Base-by-base conservation (phyloP, 1,140 invertebrate genomes). In the Diabrotica undecimpunctata region DNA sequence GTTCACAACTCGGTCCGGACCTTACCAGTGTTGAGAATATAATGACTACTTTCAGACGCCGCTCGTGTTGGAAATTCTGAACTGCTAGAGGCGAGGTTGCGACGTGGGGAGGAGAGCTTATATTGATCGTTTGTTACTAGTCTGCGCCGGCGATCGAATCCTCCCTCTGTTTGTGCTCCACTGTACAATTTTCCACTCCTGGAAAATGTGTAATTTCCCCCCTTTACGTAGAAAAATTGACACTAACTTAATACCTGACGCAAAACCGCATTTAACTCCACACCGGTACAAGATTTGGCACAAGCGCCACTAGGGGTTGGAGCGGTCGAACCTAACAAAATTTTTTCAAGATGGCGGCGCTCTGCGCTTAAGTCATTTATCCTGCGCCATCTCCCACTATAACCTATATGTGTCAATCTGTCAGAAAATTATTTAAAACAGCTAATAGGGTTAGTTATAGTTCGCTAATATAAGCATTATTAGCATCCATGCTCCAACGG, bases 91-190 rank as follows among this genome's bases (percentile, higher is more conserved):
- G 12, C 54, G 56, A 58, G n/a, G 53, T 35, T 54, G 53, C 53
- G 53, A 13, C 12, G 53, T n/a, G 53, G 12, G 14, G 61, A 35
- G 39, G 59, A 50, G 61, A 46, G n/a, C 13, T 62, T 39, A 62
- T 62, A 62, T 62, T 62, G 61, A 62, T 62, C 61, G 38, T 51
- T 6, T 62, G 51, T 38, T 62, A 54, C 61, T 54, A 46, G 12
- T 54, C 52, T 62, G 61, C 61, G 61, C 61, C 61, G 61, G 37
- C 53, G 61, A 39, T 54, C 53, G 53, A 54, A 54, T 54, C 36
- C 12, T 51, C 53, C 54, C 51, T 37, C 61, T 62, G 61, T 62
- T 62, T 62, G 61, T 62, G 52, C 54, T 62, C 10, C 61, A 37
- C 51, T 25, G 61, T 54, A 62, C 35, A 62, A 62, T 62, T 62